Evolutionary conservation across 64 coral and sea anemone genomes (phyloP).

Genomic region (Pachyseris speciosa): DNA sequence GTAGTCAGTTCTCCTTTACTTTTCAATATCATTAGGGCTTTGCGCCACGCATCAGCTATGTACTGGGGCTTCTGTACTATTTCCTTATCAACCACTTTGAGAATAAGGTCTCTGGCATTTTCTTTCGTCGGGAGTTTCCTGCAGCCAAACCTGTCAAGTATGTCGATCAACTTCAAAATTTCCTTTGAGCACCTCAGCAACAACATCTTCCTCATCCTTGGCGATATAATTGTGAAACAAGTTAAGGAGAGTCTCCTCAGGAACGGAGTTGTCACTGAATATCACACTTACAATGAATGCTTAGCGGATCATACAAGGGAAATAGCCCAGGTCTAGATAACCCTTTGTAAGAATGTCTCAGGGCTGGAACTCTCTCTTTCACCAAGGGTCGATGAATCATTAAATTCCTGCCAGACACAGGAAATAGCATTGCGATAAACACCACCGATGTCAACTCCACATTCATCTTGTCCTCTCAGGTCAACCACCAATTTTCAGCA

Average conservation of each 20-base stretch:
- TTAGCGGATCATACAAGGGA: not conserved
- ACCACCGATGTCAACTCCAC: conserved; percentile 5
- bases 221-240: conserved; percentile 10
- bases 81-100: conserved; percentile 11
- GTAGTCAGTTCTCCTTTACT: not conserved
- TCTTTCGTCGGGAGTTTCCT: not conserved
- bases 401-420: conserved; percentile 39
- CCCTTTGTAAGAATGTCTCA: conserved; percentile 23
- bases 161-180: conserved; percentile 1
- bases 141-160: conserved; percentile 17
- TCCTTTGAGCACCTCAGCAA: not conserved
- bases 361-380: conserved; percentile 55
- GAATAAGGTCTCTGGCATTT: not conserved
- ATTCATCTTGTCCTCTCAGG: conserved; percentile 19
- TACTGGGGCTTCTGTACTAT: conserved; percentile 2
- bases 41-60: not conserved
- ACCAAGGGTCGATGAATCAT: conserved; percentile 42
- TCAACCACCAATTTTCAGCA: conserved; percentile 36
- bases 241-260: conserved; percentile 2
- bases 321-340: not conserved
- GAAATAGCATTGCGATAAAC: conserved; percentile 53
- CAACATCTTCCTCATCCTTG: conserved; percentile 13
- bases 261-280: not conserved
- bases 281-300: not conserved
- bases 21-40: not conserved